phyloP scores from a whole-genome alignment of 2,797 vertebrate species.

The Zonotrichia albicollis region DNA sequence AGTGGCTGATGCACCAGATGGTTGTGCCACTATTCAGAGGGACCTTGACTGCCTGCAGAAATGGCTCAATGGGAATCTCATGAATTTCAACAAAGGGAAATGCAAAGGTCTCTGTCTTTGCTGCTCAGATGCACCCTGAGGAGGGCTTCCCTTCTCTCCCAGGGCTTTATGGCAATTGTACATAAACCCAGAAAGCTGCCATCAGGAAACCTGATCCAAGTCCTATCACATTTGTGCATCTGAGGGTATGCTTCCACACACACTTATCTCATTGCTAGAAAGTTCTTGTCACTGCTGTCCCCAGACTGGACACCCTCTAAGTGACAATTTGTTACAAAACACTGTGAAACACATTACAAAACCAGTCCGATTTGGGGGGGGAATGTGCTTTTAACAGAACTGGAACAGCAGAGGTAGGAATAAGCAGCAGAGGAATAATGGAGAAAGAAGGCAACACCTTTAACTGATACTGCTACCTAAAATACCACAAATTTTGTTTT shows the following conservation, averaged over 20 bases:
- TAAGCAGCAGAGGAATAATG: neutral
- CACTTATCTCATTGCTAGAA: neutral
- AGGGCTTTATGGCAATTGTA: neutral
- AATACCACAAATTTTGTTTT: neutral
- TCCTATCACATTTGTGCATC: neutral
- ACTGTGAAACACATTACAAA: neutral
- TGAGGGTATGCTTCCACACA: neutral
- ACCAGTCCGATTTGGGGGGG: neutral
- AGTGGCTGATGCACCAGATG: constrained; percentile 29
- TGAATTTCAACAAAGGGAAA: constrained; percentile 45
- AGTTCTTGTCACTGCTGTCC: neutral
- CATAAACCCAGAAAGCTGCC: neutral
- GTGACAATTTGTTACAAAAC: neutral
- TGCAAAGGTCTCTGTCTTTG: neutral
- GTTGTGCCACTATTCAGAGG: constrained; percentile 29
- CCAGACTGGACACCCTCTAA: neutral
- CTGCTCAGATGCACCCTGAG: neutral
- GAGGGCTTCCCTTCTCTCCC: neutral
- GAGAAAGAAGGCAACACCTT: neutral
- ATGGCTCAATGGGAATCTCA: neutral
- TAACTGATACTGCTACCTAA: neutral
- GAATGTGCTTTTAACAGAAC: neutral
- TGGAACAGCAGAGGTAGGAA: neutral
- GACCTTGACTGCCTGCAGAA: neutral
- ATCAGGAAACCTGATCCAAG: neutral